Evolutionary conservation across 2,113 vertebrate species (phyloP).

Genomic region (Pachycephala philippinensis): DNA sequence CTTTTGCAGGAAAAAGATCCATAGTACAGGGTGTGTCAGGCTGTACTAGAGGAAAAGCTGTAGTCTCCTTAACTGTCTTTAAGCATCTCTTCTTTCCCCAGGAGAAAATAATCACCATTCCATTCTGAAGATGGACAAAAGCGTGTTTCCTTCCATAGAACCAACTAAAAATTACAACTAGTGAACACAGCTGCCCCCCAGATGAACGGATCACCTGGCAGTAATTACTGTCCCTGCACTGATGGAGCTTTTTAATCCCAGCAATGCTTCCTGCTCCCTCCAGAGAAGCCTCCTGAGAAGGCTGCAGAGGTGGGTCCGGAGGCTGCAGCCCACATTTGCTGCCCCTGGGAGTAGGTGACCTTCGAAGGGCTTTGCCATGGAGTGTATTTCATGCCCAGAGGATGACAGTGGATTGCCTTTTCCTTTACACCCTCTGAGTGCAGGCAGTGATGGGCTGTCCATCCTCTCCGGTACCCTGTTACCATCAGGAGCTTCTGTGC

Average conservation of each 20-base stretch:
- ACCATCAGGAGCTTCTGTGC: neutral
- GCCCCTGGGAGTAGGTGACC: neutral
- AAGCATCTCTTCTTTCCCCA: neutral
- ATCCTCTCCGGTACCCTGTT: neutral
- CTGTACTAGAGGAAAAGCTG: neutral
- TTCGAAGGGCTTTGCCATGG: neutral
- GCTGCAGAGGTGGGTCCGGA: neutral
- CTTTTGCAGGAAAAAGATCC: neutral
- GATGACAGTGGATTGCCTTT: neutral
- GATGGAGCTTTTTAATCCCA: neutral
- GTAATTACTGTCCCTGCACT: neutral
- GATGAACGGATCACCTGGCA: neutral
- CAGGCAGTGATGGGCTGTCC: neutral
- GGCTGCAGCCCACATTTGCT: neutral
- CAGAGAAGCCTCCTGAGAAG: neutral
- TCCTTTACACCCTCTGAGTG: rapidly evolving
- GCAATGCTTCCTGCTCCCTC: neutral
- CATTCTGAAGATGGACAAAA: neutral
- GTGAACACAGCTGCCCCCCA: neutral
- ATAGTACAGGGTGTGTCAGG: neutral
- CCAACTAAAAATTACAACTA: neutral
- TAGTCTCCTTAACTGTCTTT: neutral
- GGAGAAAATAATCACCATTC: neutral
- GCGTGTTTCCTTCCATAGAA: neutral
- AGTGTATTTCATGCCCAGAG: neutral